phyloP scores from a whole-genome alignment of 2,113 vertebrate genomes.

The Tenrec ecaudatus region DNA sequence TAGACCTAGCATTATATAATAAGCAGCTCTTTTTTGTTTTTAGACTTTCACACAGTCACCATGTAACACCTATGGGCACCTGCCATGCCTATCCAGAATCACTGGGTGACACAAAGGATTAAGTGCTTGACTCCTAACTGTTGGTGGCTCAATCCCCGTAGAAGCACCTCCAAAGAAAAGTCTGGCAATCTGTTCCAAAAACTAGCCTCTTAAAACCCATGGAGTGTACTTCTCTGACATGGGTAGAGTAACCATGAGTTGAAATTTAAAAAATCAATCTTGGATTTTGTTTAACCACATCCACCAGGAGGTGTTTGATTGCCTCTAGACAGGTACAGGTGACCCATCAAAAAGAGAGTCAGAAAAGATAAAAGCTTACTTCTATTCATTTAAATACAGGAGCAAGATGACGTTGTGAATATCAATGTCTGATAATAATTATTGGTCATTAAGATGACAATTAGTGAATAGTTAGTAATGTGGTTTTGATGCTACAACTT shows the following conservation, averaged over 20 bases:
- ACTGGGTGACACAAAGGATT: no score
- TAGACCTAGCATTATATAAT: no score
- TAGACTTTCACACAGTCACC: no score
- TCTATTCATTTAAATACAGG: neutral
- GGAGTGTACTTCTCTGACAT: neutral
- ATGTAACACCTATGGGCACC: no score
- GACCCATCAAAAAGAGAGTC: neutral
- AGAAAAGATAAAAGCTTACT: neutral
- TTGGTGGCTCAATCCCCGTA: neutral
- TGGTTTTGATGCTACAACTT: neutral
- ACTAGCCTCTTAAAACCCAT: neutral
- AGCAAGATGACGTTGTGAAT: neutral
- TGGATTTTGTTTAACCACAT: neutral
- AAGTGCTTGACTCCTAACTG: no score
- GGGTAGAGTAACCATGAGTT: neutral
- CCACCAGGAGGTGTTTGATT: neutral
- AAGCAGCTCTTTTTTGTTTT: no score
- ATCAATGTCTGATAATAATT: neutral
- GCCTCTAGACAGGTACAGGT: neutral
- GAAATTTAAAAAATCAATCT: neutral
- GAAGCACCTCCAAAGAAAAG: neutral
- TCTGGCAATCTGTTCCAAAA: neutral
- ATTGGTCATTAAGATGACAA: neutral
- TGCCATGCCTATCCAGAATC: no score
- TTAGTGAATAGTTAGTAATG: conserved; percentile 3